These are phyloP conservation scores for Chiridota heheva DNA, from an alignment of 35 echinoderm and acorn worm genomes.

Conservation along the genomic window DNA sequence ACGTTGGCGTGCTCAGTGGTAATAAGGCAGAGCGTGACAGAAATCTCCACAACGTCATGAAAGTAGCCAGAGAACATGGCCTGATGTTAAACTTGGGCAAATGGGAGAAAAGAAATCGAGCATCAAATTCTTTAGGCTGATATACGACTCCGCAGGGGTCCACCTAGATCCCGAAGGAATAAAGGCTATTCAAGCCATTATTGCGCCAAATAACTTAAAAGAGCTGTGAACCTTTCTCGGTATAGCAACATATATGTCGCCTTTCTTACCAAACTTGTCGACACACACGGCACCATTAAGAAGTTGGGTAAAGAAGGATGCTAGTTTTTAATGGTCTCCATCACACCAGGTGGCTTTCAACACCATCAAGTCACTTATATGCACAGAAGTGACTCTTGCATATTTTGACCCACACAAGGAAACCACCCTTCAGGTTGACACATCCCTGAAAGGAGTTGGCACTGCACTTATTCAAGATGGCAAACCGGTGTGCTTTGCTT, in stretches of 20 bases:
- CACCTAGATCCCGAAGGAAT: background rate
- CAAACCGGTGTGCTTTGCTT: conserved; percentile 40
- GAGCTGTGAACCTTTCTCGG: background rate
- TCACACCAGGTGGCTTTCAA: background rate
- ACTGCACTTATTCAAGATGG: background rate
- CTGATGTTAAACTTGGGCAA: conserved; percentile 20
- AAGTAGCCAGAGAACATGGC: conserved; percentile 11
- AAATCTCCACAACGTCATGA: conserved; percentile 20
- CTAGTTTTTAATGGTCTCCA: background rate
- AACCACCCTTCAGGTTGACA: conserved; percentile 45
- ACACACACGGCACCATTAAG: background rate
- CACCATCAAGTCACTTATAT: background rate
- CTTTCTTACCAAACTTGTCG: background rate
- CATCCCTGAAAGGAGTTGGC: conserved; percentile 12
- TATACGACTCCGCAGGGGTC: too few species aligned
- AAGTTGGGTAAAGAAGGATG: background rate
- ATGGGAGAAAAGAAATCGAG: background rate
- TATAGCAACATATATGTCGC: background rate
- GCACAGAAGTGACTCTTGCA: background rate
- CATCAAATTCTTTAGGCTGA: background rate
- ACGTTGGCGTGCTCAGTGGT: background rate
- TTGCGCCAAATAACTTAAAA: background rate
- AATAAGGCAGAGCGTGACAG: conserved; percentile 12
- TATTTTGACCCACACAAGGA: conserved; percentile 70
- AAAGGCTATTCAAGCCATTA: background rate